Base-by-base conservation (phyloP, 2,888 invertebrate genomes). In the Chymomyza amoena region DNA sequence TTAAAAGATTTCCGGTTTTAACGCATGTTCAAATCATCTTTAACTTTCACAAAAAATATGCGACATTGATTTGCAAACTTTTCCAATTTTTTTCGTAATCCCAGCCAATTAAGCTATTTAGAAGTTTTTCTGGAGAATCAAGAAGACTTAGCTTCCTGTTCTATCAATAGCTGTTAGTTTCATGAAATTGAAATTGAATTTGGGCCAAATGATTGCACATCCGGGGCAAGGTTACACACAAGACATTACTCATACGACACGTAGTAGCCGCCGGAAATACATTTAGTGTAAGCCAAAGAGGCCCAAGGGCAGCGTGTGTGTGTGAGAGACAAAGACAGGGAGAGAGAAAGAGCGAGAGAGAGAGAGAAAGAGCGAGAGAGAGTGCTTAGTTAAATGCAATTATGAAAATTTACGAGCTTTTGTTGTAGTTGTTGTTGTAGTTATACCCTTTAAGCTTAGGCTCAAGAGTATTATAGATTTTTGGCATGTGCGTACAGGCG, bases 351-450 rank as follows among this genome's bases (percentile, higher is more conserved):
- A 5, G 20, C 15, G 36, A 56, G 18, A 52, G 63, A 16, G 6
- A 36, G 36, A 6, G 9, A 6, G 36, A 6, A 4, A 6, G 36
- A 9, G 6, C 6, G 39, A 10, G 13, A 3, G 9, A 13, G 1
- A 39, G 13, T 13, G 39, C 39, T 45, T 45, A 45, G 39, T 45
- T 75, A 67, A 84, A 87, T 85, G 85, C 83, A 83, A 83, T 84
- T 83, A 87, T 87, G 87, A 82, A 82, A 87, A 87, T 87, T 84
- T 84, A 87, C 85, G 85, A 87, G 82, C 74, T 87, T 81, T 78
- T 83, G 78, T 86, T 80, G 61, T n/a, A n/a, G n/a, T 71, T 73
- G 59, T 61, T 70, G 63, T 66, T 73, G 57, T 7, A 4, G 32
- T 9, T 32, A 32, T 32, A 32, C 32, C 9, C 32, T 32, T 32